Base-by-base conservation (phyloP, 2,113 vertebrate genomes). In the Megaleporinus macrocephalus region DNA sequence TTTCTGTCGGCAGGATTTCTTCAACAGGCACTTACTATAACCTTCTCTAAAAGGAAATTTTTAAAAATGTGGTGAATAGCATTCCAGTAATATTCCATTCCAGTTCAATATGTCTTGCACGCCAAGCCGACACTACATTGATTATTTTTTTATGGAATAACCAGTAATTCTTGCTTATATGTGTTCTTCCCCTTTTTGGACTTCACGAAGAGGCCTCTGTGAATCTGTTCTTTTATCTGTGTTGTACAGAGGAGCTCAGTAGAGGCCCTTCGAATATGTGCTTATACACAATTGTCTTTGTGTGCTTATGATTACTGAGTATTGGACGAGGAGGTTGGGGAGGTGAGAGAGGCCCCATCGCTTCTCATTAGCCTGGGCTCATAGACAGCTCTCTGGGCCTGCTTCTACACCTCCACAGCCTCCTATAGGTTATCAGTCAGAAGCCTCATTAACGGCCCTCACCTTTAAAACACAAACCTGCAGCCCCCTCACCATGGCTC, bases 371-470 rank as follows among this genome's bases (percentile, higher is more conserved):
- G 78, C 44, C 47, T 51, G 18, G 68, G 36, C 76, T 79, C 82
- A 69, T 49, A 76, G 85, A 81, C 72, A 78, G 63, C 61, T 74
- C 72, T 63, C 53, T 65, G 65, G 66, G 80, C 78, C 57, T 79
- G 57, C 76, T 72, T 78, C 78, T 53, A 68, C 59, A 65, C 78
- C 78, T 68, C 72, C 22, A 76, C 18, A 75, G 82, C 63, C 66
- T 78, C 68, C 80, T 75, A 71, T 69, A 85, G 82, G 83, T 79
- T 68, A 90, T 90, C 86, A 86, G 78, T 89, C 86, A 89, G 81
- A 49, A 55, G 44, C 76, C 86, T 87, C 74, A 87, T 88, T 90
- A 89, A 70, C 63, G 74, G 73, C 57, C 78, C 65, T 73, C 79
- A 83, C 71, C 63, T 74, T 49, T 66, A 81, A 81, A 68, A 57